These are phyloP conservation scores for Watsonalla binaria DNA, from an alignment of 2,888 invertebrate genomes.

Conservation along the genomic window DNA sequence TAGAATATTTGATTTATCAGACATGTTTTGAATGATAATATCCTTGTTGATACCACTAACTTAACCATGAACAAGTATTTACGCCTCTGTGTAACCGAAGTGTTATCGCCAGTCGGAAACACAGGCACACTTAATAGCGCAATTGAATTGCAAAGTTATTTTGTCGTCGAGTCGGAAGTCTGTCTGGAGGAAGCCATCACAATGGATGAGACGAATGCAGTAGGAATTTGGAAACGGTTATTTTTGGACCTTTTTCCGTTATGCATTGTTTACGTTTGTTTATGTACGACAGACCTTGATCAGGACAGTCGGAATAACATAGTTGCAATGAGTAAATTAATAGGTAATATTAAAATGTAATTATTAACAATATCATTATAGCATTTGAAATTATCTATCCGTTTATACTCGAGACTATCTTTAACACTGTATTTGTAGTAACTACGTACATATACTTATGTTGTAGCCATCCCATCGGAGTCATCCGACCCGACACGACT, in stretches of 20 bases:
- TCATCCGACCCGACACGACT: too few species aligned
- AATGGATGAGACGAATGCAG: background rate
- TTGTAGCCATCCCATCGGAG: too few species aligned
- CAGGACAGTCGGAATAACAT: background rate
- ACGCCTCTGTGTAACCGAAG: background rate
- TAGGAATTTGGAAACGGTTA: constrained; percentile 1
- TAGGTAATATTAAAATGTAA: too few species aligned
- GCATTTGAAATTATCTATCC: too few species aligned
- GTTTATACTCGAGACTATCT: too few species aligned
- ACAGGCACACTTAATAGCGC: background rate
- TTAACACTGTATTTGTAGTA: too few species aligned
- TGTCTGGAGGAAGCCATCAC: background rate
- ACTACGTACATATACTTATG: too few species aligned
- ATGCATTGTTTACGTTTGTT: background rate
- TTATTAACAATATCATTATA: too few species aligned
- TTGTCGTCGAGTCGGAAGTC: constrained; percentile 1
- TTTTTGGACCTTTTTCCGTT: background rate
- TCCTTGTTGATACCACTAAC: too few species aligned
- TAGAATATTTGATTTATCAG: too few species aligned
- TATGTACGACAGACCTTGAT: background rate
- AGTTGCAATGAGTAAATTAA: too few species aligned
- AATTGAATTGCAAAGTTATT: constrained; percentile 2
- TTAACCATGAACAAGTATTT: background rate
- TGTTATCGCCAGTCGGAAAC: background rate
- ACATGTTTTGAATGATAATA: too few species aligned